Evolutionary conservation across 92 coral and sea anemone species (phyloP).

Genomic region (Parazoanthus atlanticus): DNA sequence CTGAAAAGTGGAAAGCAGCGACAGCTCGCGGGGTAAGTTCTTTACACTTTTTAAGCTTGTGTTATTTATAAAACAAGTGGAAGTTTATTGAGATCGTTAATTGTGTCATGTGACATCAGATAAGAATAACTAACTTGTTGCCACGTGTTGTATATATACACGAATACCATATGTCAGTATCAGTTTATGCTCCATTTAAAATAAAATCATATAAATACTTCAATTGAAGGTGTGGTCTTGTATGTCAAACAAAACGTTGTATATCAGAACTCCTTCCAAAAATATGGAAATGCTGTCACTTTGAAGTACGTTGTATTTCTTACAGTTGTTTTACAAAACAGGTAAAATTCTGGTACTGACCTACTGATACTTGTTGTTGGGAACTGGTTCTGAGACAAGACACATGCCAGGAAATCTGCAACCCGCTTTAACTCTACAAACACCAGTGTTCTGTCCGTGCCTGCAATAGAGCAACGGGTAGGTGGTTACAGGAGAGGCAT

Average conservation of each 20-base stretch:
- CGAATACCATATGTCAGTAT: neutral
- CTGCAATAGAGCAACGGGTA: constrained; percentile 45
- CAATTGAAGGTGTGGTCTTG: too few species aligned
- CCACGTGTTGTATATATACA: neutral
- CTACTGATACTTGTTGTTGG: constrained; percentile 97
- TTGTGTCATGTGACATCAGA: neutral
- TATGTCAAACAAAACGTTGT: too few species aligned
- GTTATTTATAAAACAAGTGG: too few species aligned
- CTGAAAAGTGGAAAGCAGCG: neutral
- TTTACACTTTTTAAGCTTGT: neutral
- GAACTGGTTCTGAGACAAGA: constrained; percentile 82
- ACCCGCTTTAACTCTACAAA: constrained; percentile 94
- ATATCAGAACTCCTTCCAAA: too few species aligned
- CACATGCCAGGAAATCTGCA: constrained; percentile 93
- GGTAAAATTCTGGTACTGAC: constrained; percentile 36
- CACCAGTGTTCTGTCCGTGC: constrained; percentile 93
- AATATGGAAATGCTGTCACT: too few species aligned
- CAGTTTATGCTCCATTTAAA: too few species aligned
- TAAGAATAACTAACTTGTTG: neutral
- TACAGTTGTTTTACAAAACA: neutral
- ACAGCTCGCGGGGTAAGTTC: neutral
- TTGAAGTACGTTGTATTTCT: too few species aligned
- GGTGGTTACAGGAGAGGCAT: neutral
- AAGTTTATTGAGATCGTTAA: too few species aligned
- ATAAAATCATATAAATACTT: too few species aligned